Evolutionary conservation across 2,797 vertebrate genomes (phyloP).

Genomic region (Phrynocephalus forsythii): DNA sequence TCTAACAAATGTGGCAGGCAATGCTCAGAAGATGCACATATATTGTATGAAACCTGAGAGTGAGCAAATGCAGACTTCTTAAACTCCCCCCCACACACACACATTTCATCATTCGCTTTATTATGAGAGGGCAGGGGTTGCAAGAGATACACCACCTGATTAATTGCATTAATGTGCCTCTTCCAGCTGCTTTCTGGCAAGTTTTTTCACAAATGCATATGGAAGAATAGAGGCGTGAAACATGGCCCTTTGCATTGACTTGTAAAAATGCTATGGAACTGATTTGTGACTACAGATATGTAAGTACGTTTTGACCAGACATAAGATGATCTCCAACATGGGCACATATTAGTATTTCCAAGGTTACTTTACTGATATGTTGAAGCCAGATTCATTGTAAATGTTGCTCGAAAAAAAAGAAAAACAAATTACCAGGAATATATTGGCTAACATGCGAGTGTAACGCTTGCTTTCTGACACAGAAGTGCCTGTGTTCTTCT

Average conservation of each 20-base stretch:
- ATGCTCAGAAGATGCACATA: neutral
- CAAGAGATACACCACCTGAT: neutral
- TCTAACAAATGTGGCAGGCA: neutral
- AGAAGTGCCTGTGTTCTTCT: constrained; percentile 50
- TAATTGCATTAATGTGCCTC: neutral
- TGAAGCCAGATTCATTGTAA: constrained; percentile 44
- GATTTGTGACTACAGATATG: constrained; percentile 23
- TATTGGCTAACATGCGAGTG: constrained; percentile 42
- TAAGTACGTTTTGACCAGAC: neutral
- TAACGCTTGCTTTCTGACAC: constrained; percentile 49
- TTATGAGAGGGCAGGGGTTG: neutral
- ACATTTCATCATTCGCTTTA: constrained; percentile 7
- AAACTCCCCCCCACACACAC: neutral
- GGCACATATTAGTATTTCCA: constrained; percentile 42
- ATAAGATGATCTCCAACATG: constrained; percentile 4
- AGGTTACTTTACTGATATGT: constrained; percentile 39
- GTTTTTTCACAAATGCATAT: neutral
- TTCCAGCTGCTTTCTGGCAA: constrained; percentile 36
- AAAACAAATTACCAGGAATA: constrained; percentile 54
- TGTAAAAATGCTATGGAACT: constrained; percentile 7
- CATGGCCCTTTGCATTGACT: neutral
- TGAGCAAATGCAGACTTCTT: neutral
- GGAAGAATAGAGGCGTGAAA: constrained; percentile 10
- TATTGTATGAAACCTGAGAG: constrained; percentile 6
- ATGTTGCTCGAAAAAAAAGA: constrained; percentile 43